Percentiles rank a stretch among this genome's conserved stretches.
Conservation (phyloP, 2,888 invertebrate genomes). For the Abrostola triplasia region DNA sequence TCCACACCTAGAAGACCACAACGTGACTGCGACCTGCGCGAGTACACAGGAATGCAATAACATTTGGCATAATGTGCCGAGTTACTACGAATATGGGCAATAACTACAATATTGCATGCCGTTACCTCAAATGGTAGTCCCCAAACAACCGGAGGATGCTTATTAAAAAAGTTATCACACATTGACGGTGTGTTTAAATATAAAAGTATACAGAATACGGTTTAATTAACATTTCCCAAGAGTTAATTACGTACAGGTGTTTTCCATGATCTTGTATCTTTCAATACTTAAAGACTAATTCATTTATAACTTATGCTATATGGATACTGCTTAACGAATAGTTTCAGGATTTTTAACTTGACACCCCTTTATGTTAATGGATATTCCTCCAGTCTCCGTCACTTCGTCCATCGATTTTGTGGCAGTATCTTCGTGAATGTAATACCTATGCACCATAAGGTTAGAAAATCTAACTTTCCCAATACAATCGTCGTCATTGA, state of each 20-base stretch:
- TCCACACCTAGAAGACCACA: slow-evolving; percentile 23
- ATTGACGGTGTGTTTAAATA: slow-evolving; percentile 5
- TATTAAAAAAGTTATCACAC: slow-evolving; percentile 36
- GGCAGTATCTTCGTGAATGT: no score
- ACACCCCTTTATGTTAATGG: no score
- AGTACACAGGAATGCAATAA: slow-evolving; percentile 42
- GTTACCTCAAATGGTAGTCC: slow-evolving; percentile 32
- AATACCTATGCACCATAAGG: background rate
- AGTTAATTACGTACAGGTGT: slow-evolving; percentile 5
- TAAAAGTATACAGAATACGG: background rate
- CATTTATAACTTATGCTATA: no score
- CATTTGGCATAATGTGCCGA: slow-evolving; percentile 33
- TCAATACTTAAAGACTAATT: no score
- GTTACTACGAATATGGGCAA: slow-evolving; percentile 35
- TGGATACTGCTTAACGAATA: no score
- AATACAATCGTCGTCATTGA: slow-evolving; percentile 4
- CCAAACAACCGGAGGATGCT: slow-evolving; percentile 27
- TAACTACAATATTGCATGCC: slow-evolving; percentile 41
- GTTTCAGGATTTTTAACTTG: no score
- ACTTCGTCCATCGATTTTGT: no score
- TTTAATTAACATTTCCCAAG: background rate
- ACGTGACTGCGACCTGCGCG: slow-evolving; percentile 40
- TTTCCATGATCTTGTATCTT: background rate
- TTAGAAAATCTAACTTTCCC: background rate
- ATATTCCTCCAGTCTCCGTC: no score